Evolutionary conservation across 2,797 vertebrate genomes (phyloP), one percentile per base, ranked within the genome.

Genomic region (Hylomyscus alleni): DNA sequence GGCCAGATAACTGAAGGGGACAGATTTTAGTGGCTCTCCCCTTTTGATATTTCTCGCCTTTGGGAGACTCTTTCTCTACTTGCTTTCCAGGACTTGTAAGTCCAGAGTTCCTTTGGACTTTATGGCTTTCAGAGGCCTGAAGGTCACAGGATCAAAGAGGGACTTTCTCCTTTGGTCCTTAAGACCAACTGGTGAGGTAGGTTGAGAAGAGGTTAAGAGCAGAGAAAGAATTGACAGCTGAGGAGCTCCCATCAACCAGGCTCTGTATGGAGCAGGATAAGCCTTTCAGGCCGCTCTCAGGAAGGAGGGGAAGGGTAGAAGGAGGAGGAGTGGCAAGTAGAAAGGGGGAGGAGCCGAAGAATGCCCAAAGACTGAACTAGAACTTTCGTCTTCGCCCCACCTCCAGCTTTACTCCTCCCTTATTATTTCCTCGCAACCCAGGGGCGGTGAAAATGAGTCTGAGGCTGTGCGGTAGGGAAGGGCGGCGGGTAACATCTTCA

Each of bases 401-500:
- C 44, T 37, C 10, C 50, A 65, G 2, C 44, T 10, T 12, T 24
- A 31, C 11, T 44, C 37, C 12, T 80, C 60, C 34, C 22, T 17
- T 6, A 50, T 67, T 81, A n/a, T 75, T 58, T 86, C 50, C 22
- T 65, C 29, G 17, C 19, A 58, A 2, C 1, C 29, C 54, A 29
- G 73, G 40, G 65, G 31, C 2, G 4, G 14, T n/a, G 24, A 44
- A 4, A 54, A 58, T 62, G 77, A 58, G 11, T 52, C 76, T 4
- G 3, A 75, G 37, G 67, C 3, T 47, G 0, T 22, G 97, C 89
- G 91, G 93, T 65, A 93, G 91, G 2, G 83, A 86, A 97, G 95
- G 93, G 96, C 97, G 95, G 96, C 97, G 67, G 97, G 98, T 97
- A 97, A 96, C 93, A 91, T 98, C 98, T 96, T 94, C 97, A 92